These are phyloP conservation scores for Colaptes auratus DNA, from an alignment of 2,113 vertebrate species.

Conservation along the genomic window DNA sequence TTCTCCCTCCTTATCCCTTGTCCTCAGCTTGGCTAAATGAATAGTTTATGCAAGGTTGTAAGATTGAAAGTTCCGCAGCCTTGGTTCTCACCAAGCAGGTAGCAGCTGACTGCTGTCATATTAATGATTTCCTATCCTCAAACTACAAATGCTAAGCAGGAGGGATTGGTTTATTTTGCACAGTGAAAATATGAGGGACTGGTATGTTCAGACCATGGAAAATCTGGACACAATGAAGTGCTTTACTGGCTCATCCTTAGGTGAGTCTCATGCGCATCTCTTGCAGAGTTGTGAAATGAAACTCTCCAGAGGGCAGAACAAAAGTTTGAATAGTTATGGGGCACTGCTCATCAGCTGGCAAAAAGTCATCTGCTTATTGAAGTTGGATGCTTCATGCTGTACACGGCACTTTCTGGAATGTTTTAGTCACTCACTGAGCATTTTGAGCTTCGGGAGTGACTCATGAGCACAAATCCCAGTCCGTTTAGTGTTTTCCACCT, in stretches of 20 bases:
- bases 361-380: neutral
- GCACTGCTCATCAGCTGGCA: neutral
- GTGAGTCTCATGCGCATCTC: constrained; percentile 20
- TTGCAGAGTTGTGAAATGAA: constrained; percentile 6
- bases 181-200: neutral
- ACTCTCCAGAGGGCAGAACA: neutral
- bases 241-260: neutral
- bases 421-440: constrained; percentile 45
- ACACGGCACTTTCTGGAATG: constrained; percentile 31
- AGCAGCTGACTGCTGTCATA: neutral
- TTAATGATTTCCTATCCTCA: neutral
- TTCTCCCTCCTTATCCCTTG: neutral
- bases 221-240: neutral
- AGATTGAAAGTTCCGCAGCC: neutral
- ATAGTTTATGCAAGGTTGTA: neutral
- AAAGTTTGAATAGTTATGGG: neutral
- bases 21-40: neutral
- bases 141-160: neutral
- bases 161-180: neutral
- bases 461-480: constrained; percentile 32
- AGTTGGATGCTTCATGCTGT: neutral
- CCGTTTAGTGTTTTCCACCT: constrained; percentile 13
- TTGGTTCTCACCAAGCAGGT: neutral
- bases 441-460: constrained; percentile 48
- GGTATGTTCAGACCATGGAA: neutral